Conservation (phyloP, 53 echinoderm and acorn worm genomes). For the Actinopyga echinites region DNA sequence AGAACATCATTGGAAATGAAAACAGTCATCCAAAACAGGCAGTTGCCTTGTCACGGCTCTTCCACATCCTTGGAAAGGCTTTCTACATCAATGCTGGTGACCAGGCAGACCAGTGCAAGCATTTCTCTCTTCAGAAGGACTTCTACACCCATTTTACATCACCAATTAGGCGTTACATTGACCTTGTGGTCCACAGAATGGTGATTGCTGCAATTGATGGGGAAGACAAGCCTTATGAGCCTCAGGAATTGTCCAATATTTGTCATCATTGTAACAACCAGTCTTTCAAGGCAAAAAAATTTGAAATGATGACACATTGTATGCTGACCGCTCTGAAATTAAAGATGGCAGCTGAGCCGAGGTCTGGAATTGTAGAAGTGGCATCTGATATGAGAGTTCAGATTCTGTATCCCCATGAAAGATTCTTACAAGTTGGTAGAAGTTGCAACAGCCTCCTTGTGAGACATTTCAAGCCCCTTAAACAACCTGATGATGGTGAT, state of each 20-base stretch:
- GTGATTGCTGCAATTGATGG: conserved; percentile 54
- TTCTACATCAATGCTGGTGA: conserved; percentile 62
- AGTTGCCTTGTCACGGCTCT: conserved; percentile 51
- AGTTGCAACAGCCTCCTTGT: conserved; percentile 16
- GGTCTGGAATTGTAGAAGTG: conserved; percentile 53
- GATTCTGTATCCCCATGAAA: conserved; percentile 59
- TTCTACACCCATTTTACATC: conserved; percentile 91
- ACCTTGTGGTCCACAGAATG: conserved; percentile 92
- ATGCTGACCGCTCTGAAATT: conserved; percentile 74
- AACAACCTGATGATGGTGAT: conserved; percentile 61
- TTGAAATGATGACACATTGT: conserved; percentile 59
- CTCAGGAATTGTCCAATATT: conserved; percentile 71
- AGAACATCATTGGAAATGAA: conserved; percentile 69
- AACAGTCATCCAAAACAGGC: conserved; percentile 66
- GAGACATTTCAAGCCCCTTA: conserved; percentile 61
- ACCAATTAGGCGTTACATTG: conserved; percentile 88
- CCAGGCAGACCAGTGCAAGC: conserved; percentile 41
- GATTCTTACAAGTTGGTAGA: not conserved
- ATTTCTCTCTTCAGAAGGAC: conserved; percentile 63
- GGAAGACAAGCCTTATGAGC: conserved; percentile 59
- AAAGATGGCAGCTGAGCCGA: conserved; percentile 69
- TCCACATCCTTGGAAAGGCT: conserved; percentile 51
- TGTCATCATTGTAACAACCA: conserved; percentile 81
- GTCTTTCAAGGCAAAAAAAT: conserved; percentile 65
- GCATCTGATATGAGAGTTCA: conserved; percentile 54